Percentiles rank a stretch among this genome's conserved stretches.
These are phyloP conservation scores for Sciurus vulgaris DNA, from an alignment of 2,797 vertebrate species.

Conservation along the genomic window DNA sequence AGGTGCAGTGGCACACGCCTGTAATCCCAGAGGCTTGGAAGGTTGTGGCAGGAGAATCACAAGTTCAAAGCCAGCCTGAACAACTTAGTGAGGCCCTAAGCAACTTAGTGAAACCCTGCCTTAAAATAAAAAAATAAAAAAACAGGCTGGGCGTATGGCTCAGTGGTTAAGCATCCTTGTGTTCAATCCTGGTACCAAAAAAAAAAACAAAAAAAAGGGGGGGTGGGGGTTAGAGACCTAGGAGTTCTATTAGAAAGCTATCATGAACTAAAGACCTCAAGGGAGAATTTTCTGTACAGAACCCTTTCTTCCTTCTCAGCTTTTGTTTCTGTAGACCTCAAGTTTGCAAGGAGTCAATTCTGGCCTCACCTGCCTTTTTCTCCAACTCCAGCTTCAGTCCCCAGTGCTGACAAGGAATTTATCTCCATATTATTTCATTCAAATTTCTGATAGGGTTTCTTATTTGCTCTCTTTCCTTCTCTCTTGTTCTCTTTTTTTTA, in stretches of 20 bases:
- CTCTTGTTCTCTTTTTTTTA: neutral
- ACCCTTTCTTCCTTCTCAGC: neutral
- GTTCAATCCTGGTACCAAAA: too few relatives aligned
- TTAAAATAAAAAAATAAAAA: too few relatives aligned
- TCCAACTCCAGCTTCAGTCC: neutral
- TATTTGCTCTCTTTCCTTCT: neutral
- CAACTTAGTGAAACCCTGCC: too few relatives aligned
- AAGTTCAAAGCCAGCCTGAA: too few relatives aligned
- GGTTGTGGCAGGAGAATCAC: too few relatives aligned
- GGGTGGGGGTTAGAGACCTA: too few relatives aligned
- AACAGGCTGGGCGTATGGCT: too few relatives aligned
- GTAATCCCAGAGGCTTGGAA: too few relatives aligned
- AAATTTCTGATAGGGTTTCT: slow-evolving; percentile 23
- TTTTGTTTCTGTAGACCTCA: neutral
- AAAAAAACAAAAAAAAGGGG: too few relatives aligned
- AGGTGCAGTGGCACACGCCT: too few relatives aligned
- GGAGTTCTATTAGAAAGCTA: neutral
- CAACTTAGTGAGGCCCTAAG: too few relatives aligned
- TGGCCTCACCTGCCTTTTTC: neutral
- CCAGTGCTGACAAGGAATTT: neutral
- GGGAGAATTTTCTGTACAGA: neutral
- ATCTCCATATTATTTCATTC: neutral
- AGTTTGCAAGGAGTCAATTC: neutral
- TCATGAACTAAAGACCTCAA: neutral
- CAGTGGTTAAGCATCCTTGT: too few relatives aligned